Percentiles rank a stretch among this genome's conserved stretches.
phyloP scores from a whole-genome alignment of 2,113 vertebrate species.

The Capreolus pygargus region DNA sequence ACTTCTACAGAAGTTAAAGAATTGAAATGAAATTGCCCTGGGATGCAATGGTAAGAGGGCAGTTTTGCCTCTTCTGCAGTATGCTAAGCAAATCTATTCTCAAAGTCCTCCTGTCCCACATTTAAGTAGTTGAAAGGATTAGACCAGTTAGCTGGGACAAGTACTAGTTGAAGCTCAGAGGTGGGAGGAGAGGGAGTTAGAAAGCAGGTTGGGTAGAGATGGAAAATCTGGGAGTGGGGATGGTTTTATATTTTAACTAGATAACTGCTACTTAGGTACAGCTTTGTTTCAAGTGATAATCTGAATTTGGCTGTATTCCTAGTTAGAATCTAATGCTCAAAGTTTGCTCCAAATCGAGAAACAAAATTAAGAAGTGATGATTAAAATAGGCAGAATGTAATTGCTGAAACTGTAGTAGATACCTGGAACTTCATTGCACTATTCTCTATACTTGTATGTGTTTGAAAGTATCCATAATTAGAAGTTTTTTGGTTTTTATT shows the following conservation, averaged over 20 bases:
- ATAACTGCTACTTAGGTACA: constrained; percentile 6
- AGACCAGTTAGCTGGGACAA: background rate
- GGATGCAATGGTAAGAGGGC: background rate
- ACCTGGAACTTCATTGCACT: background rate
- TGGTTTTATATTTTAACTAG: constrained; percentile 36
- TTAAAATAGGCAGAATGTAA: background rate
- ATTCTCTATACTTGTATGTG: background rate
- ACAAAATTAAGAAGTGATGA: constrained; percentile 9
- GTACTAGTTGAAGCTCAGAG: background rate
- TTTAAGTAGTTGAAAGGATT: background rate
- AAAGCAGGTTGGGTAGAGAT: constrained; percentile 18
- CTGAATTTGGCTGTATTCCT: constrained; percentile 38
- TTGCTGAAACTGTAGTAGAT: background rate
- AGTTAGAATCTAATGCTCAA: background rate
- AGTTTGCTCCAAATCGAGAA: background rate
- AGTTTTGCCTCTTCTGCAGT: background rate
- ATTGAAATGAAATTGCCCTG: background rate
- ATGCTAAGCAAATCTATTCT: background rate
- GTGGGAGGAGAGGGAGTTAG: background rate
- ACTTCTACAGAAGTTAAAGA: background rate
- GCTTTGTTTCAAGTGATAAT: constrained; percentile 34
- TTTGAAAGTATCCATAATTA: background rate
- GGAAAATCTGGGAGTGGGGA: constrained; percentile 6
- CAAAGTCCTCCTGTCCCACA: background rate
- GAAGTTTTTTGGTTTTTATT: background rate